phyloP scores from a whole-genome alignment of 2,888 invertebrate genomes.

The Rosalia funebris region DNA sequence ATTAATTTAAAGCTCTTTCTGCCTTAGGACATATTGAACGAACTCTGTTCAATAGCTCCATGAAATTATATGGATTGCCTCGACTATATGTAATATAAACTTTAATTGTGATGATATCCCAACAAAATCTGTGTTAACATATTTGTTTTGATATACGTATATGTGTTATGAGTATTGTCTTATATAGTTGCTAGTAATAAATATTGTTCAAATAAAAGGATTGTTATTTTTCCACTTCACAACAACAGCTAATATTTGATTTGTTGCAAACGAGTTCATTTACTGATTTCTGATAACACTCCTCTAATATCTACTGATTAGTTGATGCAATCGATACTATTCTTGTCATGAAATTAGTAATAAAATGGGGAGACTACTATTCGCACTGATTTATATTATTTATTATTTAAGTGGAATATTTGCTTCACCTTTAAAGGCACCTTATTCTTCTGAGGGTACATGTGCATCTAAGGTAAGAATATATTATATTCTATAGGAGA shows the following conservation, averaged over 20 bases:
- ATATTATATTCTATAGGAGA: too few relatives aligned
- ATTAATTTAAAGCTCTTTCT: too few relatives aligned
- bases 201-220: neutral
- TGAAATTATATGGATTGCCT: too few relatives aligned
- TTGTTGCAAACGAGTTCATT: neutral
- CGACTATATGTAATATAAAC: too few relatives aligned
- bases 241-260: neutral
- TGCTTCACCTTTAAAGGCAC: neutral
- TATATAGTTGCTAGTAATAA: neutral
- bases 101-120: too few relatives aligned
- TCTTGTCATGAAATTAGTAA: neutral
- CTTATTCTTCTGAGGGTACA: neutral
- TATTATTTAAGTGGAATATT: slow-evolving; percentile 4
- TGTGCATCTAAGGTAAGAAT: slow-evolving; percentile 9
- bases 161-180: too few relatives aligned
- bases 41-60: too few relatives aligned
- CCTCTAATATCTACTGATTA: too few relatives aligned
- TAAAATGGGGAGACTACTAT: neutral
- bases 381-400: neutral
- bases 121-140: too few relatives aligned
- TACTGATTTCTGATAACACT: neutral
- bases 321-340: neutral
- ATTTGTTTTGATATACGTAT: too few relatives aligned
- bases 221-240: slow-evolving; percentile 3
- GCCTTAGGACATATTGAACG: too few relatives aligned